Conservation (phyloP, 2,888 invertebrate species). For the Diabrotica balteata region DNA sequence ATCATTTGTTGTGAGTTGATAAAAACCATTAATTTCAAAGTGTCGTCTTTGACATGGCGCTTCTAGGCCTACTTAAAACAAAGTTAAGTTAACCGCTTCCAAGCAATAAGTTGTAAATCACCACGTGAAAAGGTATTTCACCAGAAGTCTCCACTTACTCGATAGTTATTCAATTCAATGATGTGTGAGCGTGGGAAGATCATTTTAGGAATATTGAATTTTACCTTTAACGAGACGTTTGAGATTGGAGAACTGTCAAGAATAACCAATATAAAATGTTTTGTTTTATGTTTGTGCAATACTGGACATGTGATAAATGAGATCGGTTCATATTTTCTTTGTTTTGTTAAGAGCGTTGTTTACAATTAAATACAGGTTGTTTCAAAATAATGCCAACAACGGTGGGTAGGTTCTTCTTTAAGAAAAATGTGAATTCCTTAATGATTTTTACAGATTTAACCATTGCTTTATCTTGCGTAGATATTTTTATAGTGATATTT, state of each 20-base stretch:
- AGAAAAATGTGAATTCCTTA: too few species aligned
- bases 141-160: conserved; percentile 41
- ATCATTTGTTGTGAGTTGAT: too few species aligned
- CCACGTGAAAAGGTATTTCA: conserved; percentile 41
- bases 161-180: conserved; percentile 14
- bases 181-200: conserved; percentile 30
- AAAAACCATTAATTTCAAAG: background rate
- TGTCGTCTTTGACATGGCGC: conserved; percentile 7
- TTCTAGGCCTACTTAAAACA: conserved; percentile 46
- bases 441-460: too few species aligned
- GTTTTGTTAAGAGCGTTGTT: too few species aligned
- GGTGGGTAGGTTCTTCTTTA: too few species aligned
- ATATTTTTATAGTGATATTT: too few species aligned
- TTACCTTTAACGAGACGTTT: conserved; percentile 24
- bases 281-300: too few species aligned
- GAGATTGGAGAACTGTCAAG: conserved; percentile 17
- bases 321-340: too few species aligned
- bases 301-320: too few species aligned
- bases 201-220: conserved; percentile 27
- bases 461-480: too few species aligned
- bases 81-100: conserved; percentile 53
- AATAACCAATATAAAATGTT: conserved; percentile 1
- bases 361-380: too few species aligned
- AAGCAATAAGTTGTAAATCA: conserved; percentile 57
- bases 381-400: too few species aligned